Percentiles rank a stretch among this genome's conserved stretches.
Evolutionary conservation across 2,113 vertebrate genomes (phyloP).

Genomic region (human (Homo sapiens)): GRCh38 chr14:92952001-92952500

Average conservation of each 20-base stretch:
- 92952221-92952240: not conserved
- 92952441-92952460: not conserved
- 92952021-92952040: not conserved
- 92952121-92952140: not conserved
- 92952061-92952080: not conserved
- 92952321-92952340: not conserved
- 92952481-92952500: not conserved
- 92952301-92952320: not conserved
- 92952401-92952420: not conserved
- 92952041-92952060: not conserved
- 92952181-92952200: fast-evolving
- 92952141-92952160: not conserved
- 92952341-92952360: not conserved
- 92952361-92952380: not conserved
- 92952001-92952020: constrained; percentile 96
- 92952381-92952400: no score
- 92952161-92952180: fast-evolving
- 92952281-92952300: not conserved
- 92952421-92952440: not conserved
- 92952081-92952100: constrained; percentile 81
- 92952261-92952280: fast-evolving
- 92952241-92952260: no score
- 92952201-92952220: not conserved
- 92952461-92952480: not conserved
- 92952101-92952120: fast-evolving